Evolutionary conservation across 2,113 vertebrate genomes (phyloP), one percentile per base, ranked within the genome.

Genomic region (Craseonycteris thonglongyai): DNA sequence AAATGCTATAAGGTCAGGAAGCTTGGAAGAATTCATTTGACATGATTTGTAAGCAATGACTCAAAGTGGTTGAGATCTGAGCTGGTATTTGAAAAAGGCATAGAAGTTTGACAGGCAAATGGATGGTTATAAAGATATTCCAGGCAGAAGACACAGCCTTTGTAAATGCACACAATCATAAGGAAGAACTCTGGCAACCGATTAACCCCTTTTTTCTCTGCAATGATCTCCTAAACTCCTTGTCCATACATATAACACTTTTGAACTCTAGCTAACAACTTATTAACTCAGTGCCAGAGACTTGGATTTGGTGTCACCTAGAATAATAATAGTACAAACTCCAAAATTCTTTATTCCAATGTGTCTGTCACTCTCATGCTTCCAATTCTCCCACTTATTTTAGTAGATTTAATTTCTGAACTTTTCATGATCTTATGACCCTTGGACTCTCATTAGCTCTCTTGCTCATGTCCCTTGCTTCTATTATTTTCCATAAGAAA

Each of bases 81-180:
- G 80, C 82, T 95, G 92, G 79, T 84, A 80, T 74, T 94, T 96
- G 84, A 75, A 90, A 96, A 96, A 94, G 38, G 58, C 92, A 93
- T 45, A 91, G 74, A 81, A 91, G 59, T 84, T 86, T 97, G 91
- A 97, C 96, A 94, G 97, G 90, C 51, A 96, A 96, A 97, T 97
- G 63, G 74, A 79, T 95, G 68, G 92, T 93, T 97, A 84, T 96
- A 94, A 91, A 96, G 82, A 94, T 90, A 95, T 94, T 92, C 93
- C 68, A 95, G 71, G 86, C 81, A 95, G 94, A 94, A 95, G 87
- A 92, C 94, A 90, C 58, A 92, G 87, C 19, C 71, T 81, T 88
- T 94, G 13, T 80, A 95, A 89, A 87, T 92, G 88, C 18, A 94
- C 47, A 72, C 66, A 76, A 74, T 95, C 49, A 72, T 66, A 40